These are phyloP conservation scores for Embiotoca jacksoni DNA, from an alignment of 2,113 vertebrate genomes.

Conservation along the genomic window DNA sequence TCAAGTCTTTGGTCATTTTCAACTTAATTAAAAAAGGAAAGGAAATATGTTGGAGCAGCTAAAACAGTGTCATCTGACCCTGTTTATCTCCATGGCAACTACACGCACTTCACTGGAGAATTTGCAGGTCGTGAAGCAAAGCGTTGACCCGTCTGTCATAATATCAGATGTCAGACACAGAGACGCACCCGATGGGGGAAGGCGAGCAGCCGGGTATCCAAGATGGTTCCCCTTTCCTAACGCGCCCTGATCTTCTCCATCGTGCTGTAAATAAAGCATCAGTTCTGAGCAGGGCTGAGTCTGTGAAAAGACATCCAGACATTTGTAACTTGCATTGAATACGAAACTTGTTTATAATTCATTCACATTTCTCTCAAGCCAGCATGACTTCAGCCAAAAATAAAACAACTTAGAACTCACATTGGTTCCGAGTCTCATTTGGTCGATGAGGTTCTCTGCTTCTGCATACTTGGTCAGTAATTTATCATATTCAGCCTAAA, in stretches of 20 bases:
- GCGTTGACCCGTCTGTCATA: conserved; percentile 19
- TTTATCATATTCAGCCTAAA: conserved; percentile 83
- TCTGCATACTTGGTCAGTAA: conserved; percentile 79
- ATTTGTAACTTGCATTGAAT: not conserved
- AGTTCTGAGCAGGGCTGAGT: conserved; percentile 49
- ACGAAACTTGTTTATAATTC: not conserved
- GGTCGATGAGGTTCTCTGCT: conserved; percentile 77
- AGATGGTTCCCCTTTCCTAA: conserved; percentile 38
- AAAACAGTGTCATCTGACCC: conserved; percentile 50
- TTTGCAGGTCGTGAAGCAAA: conserved; percentile 32
- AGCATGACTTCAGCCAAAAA: not conserved
- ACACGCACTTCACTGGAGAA: conserved; percentile 27
- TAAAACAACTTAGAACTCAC: conserved; percentile 56
- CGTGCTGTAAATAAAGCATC: conserved; percentile 38
- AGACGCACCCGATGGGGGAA: conserved; percentile 49
- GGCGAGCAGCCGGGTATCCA: conserved; percentile 32
- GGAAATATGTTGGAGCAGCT: conserved; percentile 26
- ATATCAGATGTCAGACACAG: conserved; percentile 56
- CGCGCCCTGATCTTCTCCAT: conserved; percentile 34
- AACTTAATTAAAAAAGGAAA: not conserved
- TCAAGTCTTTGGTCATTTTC: too few relatives aligned
- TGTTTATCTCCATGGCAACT: conserved; percentile 44
- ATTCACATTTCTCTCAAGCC: not conserved
- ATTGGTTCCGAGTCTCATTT: conserved; percentile 75
- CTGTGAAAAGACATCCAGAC: conserved; percentile 48